phyloP scores from a whole-genome alignment of 2,797 vertebrate genomes.

The Platyrinchus mystaceus region DNA sequence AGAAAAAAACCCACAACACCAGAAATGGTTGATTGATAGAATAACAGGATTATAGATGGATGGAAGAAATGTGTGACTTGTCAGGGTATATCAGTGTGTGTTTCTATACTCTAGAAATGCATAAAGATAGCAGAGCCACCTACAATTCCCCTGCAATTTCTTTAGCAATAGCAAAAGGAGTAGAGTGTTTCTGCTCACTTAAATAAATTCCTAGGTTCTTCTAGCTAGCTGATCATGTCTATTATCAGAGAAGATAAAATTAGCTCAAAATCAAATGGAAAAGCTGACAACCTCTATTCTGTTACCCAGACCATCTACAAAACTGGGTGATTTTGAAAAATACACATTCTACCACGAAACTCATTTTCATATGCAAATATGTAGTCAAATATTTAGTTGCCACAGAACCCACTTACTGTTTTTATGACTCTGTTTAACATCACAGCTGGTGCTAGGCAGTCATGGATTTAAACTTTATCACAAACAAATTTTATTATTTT shows the following conservation, averaged over 20 bases:
- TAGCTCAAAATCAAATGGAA: not conserved
- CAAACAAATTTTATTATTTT: not conserved
- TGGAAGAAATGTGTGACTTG: conserved; percentile 22
- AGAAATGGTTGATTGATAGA: conserved; percentile 36
- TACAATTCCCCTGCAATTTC: conserved; percentile 5
- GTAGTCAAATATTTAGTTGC: not conserved
- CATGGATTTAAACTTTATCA: not conserved
- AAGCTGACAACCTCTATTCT: not conserved
- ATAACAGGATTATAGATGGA: conserved; percentile 18
- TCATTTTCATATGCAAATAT: not conserved
- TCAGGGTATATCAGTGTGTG: not conserved
- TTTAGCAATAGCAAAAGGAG: conserved; percentile 28
- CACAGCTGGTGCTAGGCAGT: not conserved
- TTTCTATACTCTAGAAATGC: conserved; percentile 16
- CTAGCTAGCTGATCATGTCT: conserved; percentile 11
- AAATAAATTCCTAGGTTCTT: conserved; percentile 46
- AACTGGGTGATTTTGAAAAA: not conserved
- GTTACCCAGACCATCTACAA: not conserved
- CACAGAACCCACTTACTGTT: not conserved
- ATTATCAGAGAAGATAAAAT: not conserved
- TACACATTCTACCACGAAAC: not conserved
- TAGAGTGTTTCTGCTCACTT: conserved; percentile 11
- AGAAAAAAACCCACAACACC: not conserved
- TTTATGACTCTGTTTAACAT: not conserved
- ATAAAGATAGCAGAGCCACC: conserved; percentile 26